Evolutionary conservation across 2,113 vertebrate species (phyloP), one percentile per base, ranked within the genome.

Genomic region (Tachysurus fulvidraco): DNA sequence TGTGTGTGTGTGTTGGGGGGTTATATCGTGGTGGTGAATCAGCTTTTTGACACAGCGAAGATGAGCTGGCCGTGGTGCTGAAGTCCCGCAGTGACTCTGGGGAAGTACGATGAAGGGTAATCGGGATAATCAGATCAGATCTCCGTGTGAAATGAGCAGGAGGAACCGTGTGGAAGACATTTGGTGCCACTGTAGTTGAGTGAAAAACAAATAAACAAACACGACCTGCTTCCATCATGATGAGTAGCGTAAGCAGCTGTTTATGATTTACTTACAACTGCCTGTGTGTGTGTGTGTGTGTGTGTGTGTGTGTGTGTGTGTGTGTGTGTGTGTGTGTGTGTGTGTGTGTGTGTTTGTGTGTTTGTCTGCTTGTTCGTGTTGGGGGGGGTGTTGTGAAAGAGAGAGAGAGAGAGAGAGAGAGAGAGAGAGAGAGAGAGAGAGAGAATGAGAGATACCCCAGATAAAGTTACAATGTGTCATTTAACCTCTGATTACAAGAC

Each of bases 41-140:
- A 74, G 41, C 71, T 23, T 13, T 55, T 28, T 78, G 28, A 78
- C 73, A n/a, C 73, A 77, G 46, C 2, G 23, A 77, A n/a, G 23
- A 7, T 78, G 54, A 54, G 64, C 93, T 94, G 92, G 90, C 93
- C 90, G 12, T 79, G 77, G 89, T 91, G 86, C 91, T 92, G 88
- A 92, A 90, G 44, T 81, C 69, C 81, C 81, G 80, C 90, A 91
- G 88, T 90, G 88, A 74, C 46, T 77, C 62, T 23, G 55, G 69
- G 36, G 69, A 69, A n/a, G 81, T 57, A 50, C 57, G 55, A 62
- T 25, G 25, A 7, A 76, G 83, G 57, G 64, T 64, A 85, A 50
- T 44, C 69, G 6, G 21, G 46, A 50, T 28, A 65, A 65, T 69
- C 14, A 77, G n/a, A 85, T 59, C 46, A 74, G 41, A 85, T 54